These are phyloP conservation scores for Dicycla oo DNA, from an alignment of 2,888 invertebrate genomes.

Conservation along the genomic window DNA sequence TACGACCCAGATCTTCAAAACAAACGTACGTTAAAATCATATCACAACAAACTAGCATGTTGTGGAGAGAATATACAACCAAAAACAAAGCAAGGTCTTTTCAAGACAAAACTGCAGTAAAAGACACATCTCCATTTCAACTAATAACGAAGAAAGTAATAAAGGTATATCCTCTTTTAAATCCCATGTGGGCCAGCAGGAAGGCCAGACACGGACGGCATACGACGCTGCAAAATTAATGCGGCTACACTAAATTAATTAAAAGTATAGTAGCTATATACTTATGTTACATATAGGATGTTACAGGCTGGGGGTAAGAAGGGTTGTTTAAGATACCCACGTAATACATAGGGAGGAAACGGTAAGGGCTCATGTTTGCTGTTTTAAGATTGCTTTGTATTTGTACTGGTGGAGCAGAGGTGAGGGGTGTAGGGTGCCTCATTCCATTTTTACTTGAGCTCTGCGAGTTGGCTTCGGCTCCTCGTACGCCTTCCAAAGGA, in stretches of 20 bases:
- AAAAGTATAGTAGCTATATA: conserved; percentile 41
- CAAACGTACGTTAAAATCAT: background rate
- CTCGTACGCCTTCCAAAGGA: background rate
- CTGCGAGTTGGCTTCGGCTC: background rate
- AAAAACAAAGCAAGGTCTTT: background rate
- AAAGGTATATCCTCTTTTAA: conserved; percentile 13
- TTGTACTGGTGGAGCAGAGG: conserved; percentile 29
- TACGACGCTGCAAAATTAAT: conserved; percentile 57
- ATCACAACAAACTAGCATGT: background rate
- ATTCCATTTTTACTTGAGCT: background rate
- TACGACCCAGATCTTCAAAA: background rate
- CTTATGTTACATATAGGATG: conserved; percentile 14
- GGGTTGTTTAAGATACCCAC: conserved; percentile 45
- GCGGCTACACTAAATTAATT: conserved; percentile 60
- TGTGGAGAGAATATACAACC: background rate
- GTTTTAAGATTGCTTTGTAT: conserved; percentile 64
- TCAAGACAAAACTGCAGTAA: conserved; percentile 6
- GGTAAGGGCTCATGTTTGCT: conserved; percentile 59
- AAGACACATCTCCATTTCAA: conserved; percentile 19
- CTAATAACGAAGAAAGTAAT: conserved; percentile 33
- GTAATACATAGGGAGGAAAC: background rate
- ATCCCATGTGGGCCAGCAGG: conserved; percentile 34
- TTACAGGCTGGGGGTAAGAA: conserved; percentile 24
- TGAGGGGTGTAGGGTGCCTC: background rate
- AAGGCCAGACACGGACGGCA: conserved; percentile 17